phyloP scores from a whole-genome alignment of 2,888 invertebrate genomes.

The Orgyia antiqua region DNA sequence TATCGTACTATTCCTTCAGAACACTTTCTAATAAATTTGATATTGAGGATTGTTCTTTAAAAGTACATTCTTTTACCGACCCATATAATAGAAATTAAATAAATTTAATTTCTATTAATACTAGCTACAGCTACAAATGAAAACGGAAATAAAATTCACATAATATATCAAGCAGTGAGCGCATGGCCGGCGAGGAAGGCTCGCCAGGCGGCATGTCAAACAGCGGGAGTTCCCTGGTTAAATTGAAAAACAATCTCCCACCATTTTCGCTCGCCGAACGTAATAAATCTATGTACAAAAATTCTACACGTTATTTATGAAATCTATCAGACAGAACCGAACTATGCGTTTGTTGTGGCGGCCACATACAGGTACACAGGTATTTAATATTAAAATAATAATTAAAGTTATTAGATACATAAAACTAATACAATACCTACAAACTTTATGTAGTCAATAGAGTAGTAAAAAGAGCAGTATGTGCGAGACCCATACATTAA shows the following conservation, averaged over 20 bases:
- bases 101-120: constrained; percentile 18
- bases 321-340: constrained; percentile 63
- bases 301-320: constrained; percentile 77
- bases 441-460: too few species aligned
- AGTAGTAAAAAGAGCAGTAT: too few species aligned
- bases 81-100: too few species aligned
- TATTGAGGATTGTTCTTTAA: too few species aligned
- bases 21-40: too few species aligned
- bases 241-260: constrained; percentile 80
- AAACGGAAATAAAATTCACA: constrained; percentile 30
- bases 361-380: constrained; percentile 30
- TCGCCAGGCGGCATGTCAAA: constrained; percentile 65
- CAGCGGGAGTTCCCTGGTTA: constrained; percentile 72
- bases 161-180: constrained; percentile 38
- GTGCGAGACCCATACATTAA: too few species aligned
- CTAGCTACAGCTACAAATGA: constrained; percentile 24
- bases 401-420: not conserved
- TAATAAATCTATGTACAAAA: constrained; percentile 79
- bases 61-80: too few species aligned
- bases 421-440: too few species aligned
- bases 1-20: too few species aligned
- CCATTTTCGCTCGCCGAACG: constrained; percentile 76
- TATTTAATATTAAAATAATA: not conserved
- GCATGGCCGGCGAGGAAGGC: constrained; percentile 36
- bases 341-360: constrained; percentile 49